A percentile compares a stretch with the other conserved stretches of the same genome.
These are phyloP conservation scores for Crambe crambe DNA, from an alignment of 37 sponge, comb jelly and placozoan genomes.

Conservation along the genomic window DNA sequence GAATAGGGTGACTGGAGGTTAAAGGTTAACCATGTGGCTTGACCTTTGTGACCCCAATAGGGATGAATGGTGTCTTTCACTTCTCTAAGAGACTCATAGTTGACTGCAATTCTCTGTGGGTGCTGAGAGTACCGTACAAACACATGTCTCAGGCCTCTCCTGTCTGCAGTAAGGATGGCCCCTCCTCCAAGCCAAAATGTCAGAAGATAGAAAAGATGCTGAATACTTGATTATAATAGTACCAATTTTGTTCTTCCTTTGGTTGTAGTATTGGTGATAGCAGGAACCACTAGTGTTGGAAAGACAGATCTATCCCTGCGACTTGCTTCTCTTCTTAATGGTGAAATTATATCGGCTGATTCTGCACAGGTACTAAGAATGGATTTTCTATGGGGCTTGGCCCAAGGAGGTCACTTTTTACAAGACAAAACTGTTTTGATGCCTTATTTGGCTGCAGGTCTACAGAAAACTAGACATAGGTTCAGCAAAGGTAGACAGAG, in stretches of 20 bases:
- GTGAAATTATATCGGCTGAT: conserved; percentile 96
- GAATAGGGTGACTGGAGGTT: no score
- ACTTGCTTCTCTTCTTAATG: conserved; percentile 70
- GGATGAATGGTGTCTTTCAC: no score
- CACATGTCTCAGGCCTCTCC: background rate
- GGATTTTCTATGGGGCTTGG: background rate
- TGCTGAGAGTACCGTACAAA: background rate
- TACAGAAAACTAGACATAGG: conserved; percentile 66
- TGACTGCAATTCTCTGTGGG: background rate
- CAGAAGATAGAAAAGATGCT: background rate
- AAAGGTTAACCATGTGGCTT: no score
- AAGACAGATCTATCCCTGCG: conserved; percentile 92
- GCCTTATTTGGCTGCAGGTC: conserved; percentile 47
- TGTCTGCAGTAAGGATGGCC: background rate
- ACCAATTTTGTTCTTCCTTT: no score
- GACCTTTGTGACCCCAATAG: no score
- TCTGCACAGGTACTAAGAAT: conserved; percentile 81
- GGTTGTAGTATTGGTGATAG: conserved; percentile 74
- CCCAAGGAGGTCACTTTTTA: background rate
- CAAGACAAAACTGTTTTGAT: no score
- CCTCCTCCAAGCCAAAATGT: background rate
- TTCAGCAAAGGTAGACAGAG: conserved; percentile 62
- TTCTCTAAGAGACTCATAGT: no score
- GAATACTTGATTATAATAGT: background rate
- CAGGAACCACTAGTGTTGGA: conserved; percentile 94